Evolutionary conservation across 1,140 invertebrate species (phyloP).

Genomic region (Caerostris darwini): DNA sequence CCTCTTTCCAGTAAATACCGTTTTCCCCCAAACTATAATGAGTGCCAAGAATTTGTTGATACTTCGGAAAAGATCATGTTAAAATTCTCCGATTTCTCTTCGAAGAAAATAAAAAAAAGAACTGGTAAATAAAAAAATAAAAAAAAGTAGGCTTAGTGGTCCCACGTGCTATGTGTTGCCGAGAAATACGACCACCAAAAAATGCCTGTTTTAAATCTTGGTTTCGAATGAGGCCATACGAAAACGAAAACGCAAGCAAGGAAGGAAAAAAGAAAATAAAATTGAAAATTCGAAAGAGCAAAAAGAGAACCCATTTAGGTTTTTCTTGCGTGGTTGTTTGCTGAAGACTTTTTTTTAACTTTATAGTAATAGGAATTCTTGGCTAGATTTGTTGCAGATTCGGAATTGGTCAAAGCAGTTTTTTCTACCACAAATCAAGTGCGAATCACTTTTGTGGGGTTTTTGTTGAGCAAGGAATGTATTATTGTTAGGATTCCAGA

Average conservation of each 20-base stretch:
- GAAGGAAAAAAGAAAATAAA: not conserved
- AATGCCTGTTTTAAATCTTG: slow-evolving; percentile 14
- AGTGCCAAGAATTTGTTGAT: too few relatives aligned
- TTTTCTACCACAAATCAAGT: not conserved
- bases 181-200: not conserved
- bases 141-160: slow-evolving; percentile 8
- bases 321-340: not conserved
- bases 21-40: too few relatives aligned
- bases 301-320: not conserved
- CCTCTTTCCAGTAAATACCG: too few relatives aligned
- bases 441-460: not conserved
- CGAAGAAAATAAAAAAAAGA: too few relatives aligned
- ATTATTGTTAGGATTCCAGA: too few relatives aligned
- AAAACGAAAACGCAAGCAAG: not conserved
- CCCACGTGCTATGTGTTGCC: not conserved
- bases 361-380: too few relatives aligned
- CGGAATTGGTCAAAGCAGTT: not conserved
- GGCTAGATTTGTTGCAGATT: not conserved
- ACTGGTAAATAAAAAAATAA: too few relatives aligned
- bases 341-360: not conserved
- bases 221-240: not conserved
- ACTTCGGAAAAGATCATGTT: too few relatives aligned
- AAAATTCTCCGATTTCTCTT: too few relatives aligned
- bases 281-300: not conserved
- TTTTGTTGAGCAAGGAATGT: too few relatives aligned